Conservation (phyloP, 2,113 vertebrate genomes). For the Toxotes chatareus region DNA sequence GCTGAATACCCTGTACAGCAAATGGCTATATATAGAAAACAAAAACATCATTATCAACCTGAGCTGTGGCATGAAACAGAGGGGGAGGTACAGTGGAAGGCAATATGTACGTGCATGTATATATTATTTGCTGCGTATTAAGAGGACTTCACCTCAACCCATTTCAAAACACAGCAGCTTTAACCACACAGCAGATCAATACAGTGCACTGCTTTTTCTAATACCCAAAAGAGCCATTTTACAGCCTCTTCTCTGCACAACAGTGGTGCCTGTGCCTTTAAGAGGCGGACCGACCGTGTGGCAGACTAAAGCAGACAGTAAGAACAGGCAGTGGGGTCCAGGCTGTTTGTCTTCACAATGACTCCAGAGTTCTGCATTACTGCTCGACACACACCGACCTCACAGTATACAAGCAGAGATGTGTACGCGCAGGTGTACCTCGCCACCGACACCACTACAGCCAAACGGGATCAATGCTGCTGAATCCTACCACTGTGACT, state of each 20-base stretch:
- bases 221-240: constrained; percentile 66
- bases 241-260: constrained; percentile 60
- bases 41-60: constrained; percentile 82
- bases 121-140: constrained; percentile 47
- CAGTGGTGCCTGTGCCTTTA: constrained; percentile 79
- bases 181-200: constrained; percentile 52
- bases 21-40: constrained; percentile 82
- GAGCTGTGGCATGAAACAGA: constrained; percentile 67
- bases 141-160: constrained; percentile 30
- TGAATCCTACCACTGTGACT: constrained; percentile 34
- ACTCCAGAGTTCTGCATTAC: constrained; percentile 81
- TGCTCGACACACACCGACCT: constrained; percentile 56
- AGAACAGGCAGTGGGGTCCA: constrained; percentile 78
- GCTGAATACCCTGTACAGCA: constrained; percentile 60
- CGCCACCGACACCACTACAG: constrained; percentile 16
- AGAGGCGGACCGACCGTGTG: constrained; percentile 81
- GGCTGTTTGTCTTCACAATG: constrained; percentile 84
- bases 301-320: constrained; percentile 79
- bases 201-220: constrained; percentile 38
- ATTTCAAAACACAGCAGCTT: constrained; percentile 34
- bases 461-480: constrained; percentile 32
- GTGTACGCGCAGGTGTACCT: constrained; percentile 26
- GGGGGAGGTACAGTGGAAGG: constrained; percentile 54
- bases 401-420: constrained; percentile 23
- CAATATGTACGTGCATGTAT: constrained; percentile 37